Conservation (phyloP, 37 sponge, comb jelly and placozoan species). For the Agelas oroides region DNA sequence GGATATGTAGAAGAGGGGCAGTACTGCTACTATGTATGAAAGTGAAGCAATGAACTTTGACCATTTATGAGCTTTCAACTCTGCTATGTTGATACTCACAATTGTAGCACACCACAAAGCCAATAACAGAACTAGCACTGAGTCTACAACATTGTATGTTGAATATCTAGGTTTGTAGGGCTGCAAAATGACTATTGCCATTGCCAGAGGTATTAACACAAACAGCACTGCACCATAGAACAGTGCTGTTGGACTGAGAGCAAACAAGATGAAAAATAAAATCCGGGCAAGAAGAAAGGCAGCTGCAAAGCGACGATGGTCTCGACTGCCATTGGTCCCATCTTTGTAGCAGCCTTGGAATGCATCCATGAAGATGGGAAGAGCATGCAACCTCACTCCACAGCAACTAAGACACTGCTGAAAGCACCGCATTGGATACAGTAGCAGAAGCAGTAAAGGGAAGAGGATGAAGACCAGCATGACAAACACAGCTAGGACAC, state of each 20-base stretch:
- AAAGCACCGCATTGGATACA: conserved; percentile 13
- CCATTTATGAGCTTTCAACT: neutral
- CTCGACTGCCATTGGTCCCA: conserved; percentile 44
- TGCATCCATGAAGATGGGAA: conserved; percentile 35
- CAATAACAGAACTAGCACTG: neutral
- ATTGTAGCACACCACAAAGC: neutral
- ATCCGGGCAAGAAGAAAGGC: conserved; percentile 45
- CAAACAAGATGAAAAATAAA: conserved; percentile 8
- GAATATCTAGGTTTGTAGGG: neutral
- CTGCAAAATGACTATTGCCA: neutral
- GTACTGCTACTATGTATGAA: no score
- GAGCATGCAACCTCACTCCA: neutral
- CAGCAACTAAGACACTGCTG: neutral
- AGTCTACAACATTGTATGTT: neutral
- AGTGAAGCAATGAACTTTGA: no score
- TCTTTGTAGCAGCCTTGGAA: conserved; percentile 70
- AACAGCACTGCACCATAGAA: neutral
- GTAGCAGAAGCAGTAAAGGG: conserved; percentile 47
- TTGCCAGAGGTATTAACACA: neutral
- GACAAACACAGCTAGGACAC: conserved; percentile 13
- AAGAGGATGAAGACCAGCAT: conserved; percentile 17
- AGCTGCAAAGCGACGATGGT: conserved; percentile 62
- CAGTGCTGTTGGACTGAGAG: neutral
- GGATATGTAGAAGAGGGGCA: no score
- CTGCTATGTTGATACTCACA: neutral